Percentiles rank a stretch among this genome's conserved stretches.
Conservation (phyloP, 2,888 invertebrate species). For the Thereva unica region DNA sequence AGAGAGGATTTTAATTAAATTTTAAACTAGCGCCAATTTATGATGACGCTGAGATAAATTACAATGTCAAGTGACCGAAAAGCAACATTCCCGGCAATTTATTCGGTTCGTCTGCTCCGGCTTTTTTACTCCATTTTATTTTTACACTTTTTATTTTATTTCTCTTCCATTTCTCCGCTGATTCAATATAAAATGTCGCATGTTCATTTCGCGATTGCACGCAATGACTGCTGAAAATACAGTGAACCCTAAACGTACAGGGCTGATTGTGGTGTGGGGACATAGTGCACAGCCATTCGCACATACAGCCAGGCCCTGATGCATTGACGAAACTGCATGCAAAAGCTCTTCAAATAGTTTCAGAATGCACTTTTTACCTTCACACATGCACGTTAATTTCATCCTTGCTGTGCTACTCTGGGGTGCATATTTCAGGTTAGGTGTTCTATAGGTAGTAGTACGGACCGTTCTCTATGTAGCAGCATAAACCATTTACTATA, state of each 20-base stretch:
- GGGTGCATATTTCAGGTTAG: too few relatives aligned
- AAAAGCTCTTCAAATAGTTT: too few relatives aligned
- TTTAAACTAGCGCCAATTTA: slow-evolving; percentile 36
- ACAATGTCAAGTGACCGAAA: slow-evolving; percentile 37
- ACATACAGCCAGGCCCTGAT: too few relatives aligned
- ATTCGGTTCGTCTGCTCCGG: slow-evolving; percentile 29
- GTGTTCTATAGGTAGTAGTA: too few relatives aligned
- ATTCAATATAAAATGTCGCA: slow-evolving; percentile 34
- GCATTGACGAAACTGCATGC: too few relatives aligned
- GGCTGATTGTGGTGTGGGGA: not conserved
- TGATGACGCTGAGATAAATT: slow-evolving; percentile 33
- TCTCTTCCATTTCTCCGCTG: slow-evolving; percentile 6
- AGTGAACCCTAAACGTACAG: not conserved
- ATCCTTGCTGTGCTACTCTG: too few relatives aligned
- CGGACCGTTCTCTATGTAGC: too few relatives aligned
- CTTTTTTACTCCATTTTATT: slow-evolving; percentile 9
- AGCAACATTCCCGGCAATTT: slow-evolving; percentile 32
- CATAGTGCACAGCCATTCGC: too few relatives aligned
- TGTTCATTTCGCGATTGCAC: slow-evolving; percentile 16
- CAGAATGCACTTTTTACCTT: too few relatives aligned
- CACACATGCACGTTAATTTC: too few relatives aligned
- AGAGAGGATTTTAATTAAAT: slow-evolving; percentile 35
- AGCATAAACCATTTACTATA: too few relatives aligned
- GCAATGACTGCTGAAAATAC: slow-evolving; percentile 6
- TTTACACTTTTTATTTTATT: slow-evolving; percentile 2